Percentiles rank a stretch among this genome's conserved stretches.
Conservation (phyloP, 2,888 invertebrate species). For the Drosophila mayaguana region DNA sequence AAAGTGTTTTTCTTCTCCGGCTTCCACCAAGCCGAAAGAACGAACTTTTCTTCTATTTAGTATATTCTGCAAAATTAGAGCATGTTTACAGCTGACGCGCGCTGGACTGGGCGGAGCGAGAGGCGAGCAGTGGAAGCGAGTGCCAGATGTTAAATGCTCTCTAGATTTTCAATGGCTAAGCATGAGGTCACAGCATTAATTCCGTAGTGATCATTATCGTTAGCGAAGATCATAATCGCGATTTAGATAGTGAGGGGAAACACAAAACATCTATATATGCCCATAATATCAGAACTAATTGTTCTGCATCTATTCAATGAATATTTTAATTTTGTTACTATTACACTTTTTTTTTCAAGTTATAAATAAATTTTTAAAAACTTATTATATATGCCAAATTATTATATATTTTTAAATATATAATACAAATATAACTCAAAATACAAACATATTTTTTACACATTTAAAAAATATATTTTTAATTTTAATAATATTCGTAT, state of each 20-base stretch:
- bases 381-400: too few relatives aligned
- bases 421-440: too few relatives aligned
- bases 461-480: too few relatives aligned
- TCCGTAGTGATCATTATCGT: constrained; percentile 49
- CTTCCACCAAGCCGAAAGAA: constrained; percentile 7
- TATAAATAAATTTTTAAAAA: too few relatives aligned
- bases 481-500: too few relatives aligned
- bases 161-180: constrained; percentile 41
- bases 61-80: constrained; percentile 33
- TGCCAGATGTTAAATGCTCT: constrained; percentile 58
- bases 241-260: constrained; percentile 11
- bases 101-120: not conserved
- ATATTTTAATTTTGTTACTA: not conserved
- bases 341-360: not conserved
- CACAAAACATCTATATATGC: not conserved
- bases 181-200: constrained; percentile 68
- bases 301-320: not conserved
- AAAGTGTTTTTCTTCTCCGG: constrained; percentile 43
- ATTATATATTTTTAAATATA: too few relatives aligned
- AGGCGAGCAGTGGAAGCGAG: constrained; percentile 1
- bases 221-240: constrained; percentile 35
- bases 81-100: constrained; percentile 27
- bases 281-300: not conserved
- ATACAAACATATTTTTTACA: too few relatives aligned
- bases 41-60: constrained; percentile 12